Evolutionary conservation across 2,888 invertebrate genomes (phyloP).

Genomic region (Caenorhabditis sinica): DNA sequence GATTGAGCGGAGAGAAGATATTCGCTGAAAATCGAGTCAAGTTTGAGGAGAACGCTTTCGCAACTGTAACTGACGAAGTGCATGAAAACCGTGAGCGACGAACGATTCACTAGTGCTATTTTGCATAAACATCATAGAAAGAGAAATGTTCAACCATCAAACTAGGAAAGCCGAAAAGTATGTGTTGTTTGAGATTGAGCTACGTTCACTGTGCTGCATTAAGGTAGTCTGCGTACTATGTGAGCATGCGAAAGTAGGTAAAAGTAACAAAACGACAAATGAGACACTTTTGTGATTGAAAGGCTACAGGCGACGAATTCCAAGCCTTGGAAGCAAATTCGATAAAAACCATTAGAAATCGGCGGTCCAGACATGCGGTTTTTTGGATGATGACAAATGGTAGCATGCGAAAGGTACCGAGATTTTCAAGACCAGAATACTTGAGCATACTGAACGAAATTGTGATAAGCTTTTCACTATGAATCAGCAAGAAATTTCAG

Average conservation of each 20-base stretch:
- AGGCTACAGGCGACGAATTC: no score
- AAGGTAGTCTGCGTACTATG: no score
- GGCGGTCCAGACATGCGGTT: no score
- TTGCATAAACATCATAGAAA: background rate
- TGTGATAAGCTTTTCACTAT: background rate
- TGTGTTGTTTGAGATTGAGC: background rate
- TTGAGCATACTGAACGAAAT: background rate
- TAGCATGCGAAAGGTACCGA: no score
- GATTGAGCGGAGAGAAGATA: constrained; percentile 17
- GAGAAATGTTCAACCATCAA: background rate
- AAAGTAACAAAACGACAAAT: no score
- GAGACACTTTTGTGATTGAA: no score
- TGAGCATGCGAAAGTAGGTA: no score
- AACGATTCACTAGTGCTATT: background rate
- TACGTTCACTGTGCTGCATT: no score
- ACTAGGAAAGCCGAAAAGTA: background rate
- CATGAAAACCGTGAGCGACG: background rate
- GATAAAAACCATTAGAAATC: no score
- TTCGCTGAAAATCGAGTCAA: constrained; percentile 13
- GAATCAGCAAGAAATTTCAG: background rate
- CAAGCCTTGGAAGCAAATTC: no score
- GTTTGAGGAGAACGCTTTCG: background rate
- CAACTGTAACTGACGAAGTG: no score
- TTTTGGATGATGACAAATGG: background rate
- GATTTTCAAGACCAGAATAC: no score